A percentile compares a stretch with the other conserved stretches of the same genome.
Evolutionary conservation across 2,113 vertebrate species (phyloP).

Genomic region (Leiothrix lutea): DNA sequence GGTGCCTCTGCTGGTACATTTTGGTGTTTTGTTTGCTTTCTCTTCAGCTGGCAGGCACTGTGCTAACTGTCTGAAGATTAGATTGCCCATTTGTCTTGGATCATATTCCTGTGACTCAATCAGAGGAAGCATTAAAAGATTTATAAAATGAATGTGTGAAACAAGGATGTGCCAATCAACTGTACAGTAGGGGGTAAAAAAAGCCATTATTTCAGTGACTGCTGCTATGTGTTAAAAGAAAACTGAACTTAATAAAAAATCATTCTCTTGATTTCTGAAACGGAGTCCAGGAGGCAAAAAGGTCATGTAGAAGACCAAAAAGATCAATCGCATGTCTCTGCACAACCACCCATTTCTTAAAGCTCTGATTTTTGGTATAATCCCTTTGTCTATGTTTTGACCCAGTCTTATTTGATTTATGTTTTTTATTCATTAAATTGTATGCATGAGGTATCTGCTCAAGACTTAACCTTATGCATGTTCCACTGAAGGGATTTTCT

Average conservation of each 20-base stretch:
- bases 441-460: background rate
- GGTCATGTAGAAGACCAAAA: background rate
- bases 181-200: background rate
- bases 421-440: background rate
- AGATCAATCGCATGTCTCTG: background rate
- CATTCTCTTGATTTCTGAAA: constrained; percentile 26
- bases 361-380: background rate
- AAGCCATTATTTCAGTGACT: background rate
- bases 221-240: background rate
- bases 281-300: background rate
- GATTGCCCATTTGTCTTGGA: constrained; percentile 13
- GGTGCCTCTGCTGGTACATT: background rate
- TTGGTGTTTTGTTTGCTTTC: background rate
- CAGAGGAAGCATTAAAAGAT: constrained; percentile 33
- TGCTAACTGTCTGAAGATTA: background rate
- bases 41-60: background rate
- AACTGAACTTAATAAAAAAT: constrained; percentile 42
- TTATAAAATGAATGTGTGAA: constrained; percentile 27
- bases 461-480: background rate
- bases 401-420: background rate
- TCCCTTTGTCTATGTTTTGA: background rate
- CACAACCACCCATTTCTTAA: background rate
- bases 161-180: constrained; percentile 17
- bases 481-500: background rate
- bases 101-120: constrained; percentile 17